Evolutionary conservation across 2,888 invertebrate genomes (phyloP).

Genomic region (Serrognathus titanus): DNA sequence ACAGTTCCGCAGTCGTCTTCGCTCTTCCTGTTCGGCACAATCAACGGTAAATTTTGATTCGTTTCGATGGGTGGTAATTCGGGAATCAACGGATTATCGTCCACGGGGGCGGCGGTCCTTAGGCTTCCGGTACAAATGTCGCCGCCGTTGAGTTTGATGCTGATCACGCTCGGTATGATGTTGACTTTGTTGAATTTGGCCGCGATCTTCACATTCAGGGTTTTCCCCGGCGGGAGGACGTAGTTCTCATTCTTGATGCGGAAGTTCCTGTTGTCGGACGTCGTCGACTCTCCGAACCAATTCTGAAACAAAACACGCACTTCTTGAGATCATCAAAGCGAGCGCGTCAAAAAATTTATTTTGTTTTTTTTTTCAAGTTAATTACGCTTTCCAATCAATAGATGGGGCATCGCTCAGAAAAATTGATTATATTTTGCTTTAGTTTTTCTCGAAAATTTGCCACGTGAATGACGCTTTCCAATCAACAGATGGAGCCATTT

Average conservation of each 20-base stretch:
- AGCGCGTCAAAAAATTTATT: too few species aligned
- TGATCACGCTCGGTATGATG: conserved; percentile 51
- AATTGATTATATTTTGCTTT: too few species aligned
- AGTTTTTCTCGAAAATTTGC: too few species aligned
- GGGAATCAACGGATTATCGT: too few species aligned
- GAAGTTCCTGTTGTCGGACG: conserved; percentile 54
- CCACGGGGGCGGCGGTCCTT: background rate
- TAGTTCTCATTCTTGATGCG: conserved; percentile 54
- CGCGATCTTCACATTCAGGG: conserved; percentile 56
- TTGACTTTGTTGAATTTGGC: conserved; percentile 55
- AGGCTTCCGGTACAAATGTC: conserved; percentile 51
- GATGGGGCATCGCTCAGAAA: too few species aligned
- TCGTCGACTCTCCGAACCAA: conserved; percentile 56
- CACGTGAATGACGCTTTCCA: too few species aligned
- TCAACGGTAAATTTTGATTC: background rate
- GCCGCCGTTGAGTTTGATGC: conserved; percentile 57
- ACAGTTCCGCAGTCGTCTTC: conserved; percentile 47
- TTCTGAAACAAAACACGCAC: conserved; percentile 50
- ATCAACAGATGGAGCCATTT: too few species aligned
- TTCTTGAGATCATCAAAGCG: too few species aligned
- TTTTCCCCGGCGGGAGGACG: conserved; percentile 55
- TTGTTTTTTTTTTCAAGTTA: too few species aligned
- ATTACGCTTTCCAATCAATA: too few species aligned
- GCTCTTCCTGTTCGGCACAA: background rate
- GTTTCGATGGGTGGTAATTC: background rate